Base-by-base conservation (phyloP, 1,140 invertebrate genomes). In the Chlorops oryzae region DNA sequence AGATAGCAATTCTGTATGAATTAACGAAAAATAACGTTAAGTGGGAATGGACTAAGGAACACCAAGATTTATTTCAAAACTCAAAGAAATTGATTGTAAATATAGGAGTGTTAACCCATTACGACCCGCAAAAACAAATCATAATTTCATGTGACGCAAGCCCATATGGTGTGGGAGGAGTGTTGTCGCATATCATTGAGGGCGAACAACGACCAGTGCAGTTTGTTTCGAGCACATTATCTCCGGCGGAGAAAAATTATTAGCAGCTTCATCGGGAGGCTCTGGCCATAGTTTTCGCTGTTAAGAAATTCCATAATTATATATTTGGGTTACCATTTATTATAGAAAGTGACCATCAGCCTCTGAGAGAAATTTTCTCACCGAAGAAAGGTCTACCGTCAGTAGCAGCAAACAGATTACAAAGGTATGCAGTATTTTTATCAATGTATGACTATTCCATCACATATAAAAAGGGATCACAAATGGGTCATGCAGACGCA, bases 281-380 rank as follows among this genome's bases (percentile, higher is more conserved):
- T 21, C 48, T 78, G 10, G 60, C 64, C 2, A 60, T 79, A 9
- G 49, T 77, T 4, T 77, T 61, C 55, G 71, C 66, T 7, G 61
- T 79, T 6, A 66, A 73, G 47, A 74, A 73, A 52, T 78, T 77
- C 51, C 64, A 75, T 27, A 47, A 67, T 23, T 79, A 73, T 54
- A 27, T 80, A 1, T 72, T 60, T 58, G 62, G 59, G 9, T 47
- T 51, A 20, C 25, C 52, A 18, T 65, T 73, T 46, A 53, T 15
- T 32, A 41, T 73, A 13, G 40, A 63, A 22, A 71, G 59, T 13
- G 70, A 73, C 40, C 59, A 73, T 56, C 52, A 63, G 50, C 67
- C 63, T 12, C 44, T 69, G 43, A 28, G 34, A 3, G 45, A 52
- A 44, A 62, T 66, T 55, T 65, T 65, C 35, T 45, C 51, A 13